Evolutionary conservation across 2,888 invertebrate species (phyloP).

Genomic region (Zeuzera pyrina): DNA sequence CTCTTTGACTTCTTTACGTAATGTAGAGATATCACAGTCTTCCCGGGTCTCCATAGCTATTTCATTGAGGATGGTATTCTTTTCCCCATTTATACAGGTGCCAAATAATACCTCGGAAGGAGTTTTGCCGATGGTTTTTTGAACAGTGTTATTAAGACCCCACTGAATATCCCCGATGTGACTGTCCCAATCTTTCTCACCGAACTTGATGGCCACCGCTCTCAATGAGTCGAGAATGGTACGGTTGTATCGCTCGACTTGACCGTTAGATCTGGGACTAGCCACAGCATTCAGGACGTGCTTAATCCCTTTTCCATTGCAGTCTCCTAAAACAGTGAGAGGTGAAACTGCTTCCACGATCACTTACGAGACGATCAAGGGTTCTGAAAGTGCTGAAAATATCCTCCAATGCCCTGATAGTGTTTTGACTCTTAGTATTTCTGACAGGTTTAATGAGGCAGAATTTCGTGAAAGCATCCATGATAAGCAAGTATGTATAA

Average conservation of each 20-base stretch:
- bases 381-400: conserved; percentile 9
- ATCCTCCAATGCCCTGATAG: conserved; percentile 19
- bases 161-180: neutral
- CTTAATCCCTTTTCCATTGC: neutral
- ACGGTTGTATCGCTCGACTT: conserved; percentile 24
- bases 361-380: neutral
- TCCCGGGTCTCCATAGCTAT: too few species aligned
- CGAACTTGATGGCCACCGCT: conserved; percentile 7
- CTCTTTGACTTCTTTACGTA: too few species aligned
- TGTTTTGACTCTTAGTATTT: conserved; percentile 21
- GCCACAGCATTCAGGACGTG: conserved; percentile 2
- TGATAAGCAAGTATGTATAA: neutral
- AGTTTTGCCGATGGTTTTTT: neutral
- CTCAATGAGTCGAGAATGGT: conserved; percentile 22
- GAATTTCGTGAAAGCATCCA: conserved; percentile 21
- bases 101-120: conserved; percentile 1
- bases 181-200: neutral
- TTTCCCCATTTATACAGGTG: conserved; percentile 1
- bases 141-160: conserved; percentile 1
- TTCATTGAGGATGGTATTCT: neutral
- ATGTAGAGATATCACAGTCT: too few species aligned
- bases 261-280: conserved; percentile 14
- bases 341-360: neutral
- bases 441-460: conserved; percentile 23
- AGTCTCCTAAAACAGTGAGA: neutral